Percentiles rank a stretch among this genome's conserved stretches.
phyloP scores from a whole-genome alignment of 2,797 vertebrate genomes.

The Dallia pectoralis region DNA sequence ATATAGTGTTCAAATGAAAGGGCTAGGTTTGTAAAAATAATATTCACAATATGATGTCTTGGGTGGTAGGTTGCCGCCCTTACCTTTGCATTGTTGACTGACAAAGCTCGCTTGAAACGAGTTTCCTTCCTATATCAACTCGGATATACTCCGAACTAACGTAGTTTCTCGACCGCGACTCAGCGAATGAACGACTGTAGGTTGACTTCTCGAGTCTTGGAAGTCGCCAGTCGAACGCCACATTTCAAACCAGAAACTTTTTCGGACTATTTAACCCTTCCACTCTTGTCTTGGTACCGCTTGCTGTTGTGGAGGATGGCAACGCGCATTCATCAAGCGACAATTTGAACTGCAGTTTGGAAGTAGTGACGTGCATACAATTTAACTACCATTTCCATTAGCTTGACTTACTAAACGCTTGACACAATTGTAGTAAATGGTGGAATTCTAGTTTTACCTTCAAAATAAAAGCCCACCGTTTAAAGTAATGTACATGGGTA shows the following conservation, averaged over 20 bases:
- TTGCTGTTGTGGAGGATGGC: too few relatives aligned
- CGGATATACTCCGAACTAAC: background rate
- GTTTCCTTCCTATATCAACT: background rate
- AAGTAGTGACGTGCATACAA: background rate
- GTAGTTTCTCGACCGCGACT: background rate
- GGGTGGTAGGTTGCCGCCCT: background rate
- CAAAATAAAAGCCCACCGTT: too few relatives aligned
- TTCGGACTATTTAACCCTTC: background rate
- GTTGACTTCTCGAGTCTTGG: background rate
- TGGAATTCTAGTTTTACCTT: too few relatives aligned
- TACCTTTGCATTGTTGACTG: conserved; percentile 13
- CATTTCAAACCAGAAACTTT: conserved; percentile 7
- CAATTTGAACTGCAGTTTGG: background rate
- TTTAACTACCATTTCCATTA: background rate
- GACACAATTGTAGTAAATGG: too few relatives aligned
- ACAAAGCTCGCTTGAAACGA: background rate
- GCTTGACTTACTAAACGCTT: background rate
- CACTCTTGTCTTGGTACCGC: too few relatives aligned
- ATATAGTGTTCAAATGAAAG: background rate
- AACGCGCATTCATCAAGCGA: too few relatives aligned
- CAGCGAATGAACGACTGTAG: background rate
- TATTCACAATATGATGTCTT: background rate
- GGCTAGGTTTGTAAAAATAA: background rate
- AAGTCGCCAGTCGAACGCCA: background rate
- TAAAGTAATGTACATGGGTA: too few relatives aligned